These are phyloP conservation scores for Pterois miles DNA, from an alignment of 2,797 vertebrate species.

Conservation along the genomic window DNA sequence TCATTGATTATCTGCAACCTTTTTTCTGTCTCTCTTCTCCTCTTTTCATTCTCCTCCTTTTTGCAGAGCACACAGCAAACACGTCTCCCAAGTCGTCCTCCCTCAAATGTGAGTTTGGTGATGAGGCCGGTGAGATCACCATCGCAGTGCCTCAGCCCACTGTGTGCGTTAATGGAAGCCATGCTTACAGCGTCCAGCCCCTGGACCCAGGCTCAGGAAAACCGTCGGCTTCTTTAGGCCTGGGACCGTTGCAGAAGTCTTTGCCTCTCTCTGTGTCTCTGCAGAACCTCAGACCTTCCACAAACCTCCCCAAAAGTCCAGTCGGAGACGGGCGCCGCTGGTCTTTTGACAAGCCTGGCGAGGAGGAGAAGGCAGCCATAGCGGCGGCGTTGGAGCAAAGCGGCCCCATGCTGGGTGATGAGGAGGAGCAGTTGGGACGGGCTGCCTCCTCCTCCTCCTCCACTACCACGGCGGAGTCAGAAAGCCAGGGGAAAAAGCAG, in stretches of 20 bases:
- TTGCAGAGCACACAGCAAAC: slow-evolving; percentile 84
- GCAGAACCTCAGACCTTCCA: slow-evolving; percentile 76
- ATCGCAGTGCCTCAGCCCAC: slow-evolving; percentile 81
- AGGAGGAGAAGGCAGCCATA: slow-evolving; percentile 83
- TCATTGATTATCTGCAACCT: slow-evolving; percentile 1
- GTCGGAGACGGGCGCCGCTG: slow-evolving; percentile 79
- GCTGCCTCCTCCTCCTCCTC: slow-evolving; percentile 29
- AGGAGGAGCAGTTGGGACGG: slow-evolving; percentile 60
- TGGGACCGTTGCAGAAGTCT: slow-evolving; percentile 79
- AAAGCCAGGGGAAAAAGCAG: slow-evolving; percentile 72
- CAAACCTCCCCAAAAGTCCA: slow-evolving; percentile 61
- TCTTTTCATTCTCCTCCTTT: background rate
- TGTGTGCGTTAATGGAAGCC: slow-evolving; percentile 91
- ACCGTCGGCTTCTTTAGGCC: slow-evolving; percentile 54
- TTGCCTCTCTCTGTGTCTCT: slow-evolving; percentile 81
- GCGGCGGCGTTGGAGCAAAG: slow-evolving; percentile 80
- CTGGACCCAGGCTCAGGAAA: slow-evolving; percentile 66
- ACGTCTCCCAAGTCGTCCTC: slow-evolving; percentile 75
- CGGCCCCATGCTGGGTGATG: slow-evolving; percentile 76
- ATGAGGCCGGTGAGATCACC: slow-evolving; percentile 85
- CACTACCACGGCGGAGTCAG: slow-evolving; percentile 22
- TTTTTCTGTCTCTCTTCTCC: background rate
- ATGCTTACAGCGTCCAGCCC: slow-evolving; percentile 82
- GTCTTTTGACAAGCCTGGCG: slow-evolving; percentile 83
- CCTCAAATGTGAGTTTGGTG: slow-evolving; percentile 87